Conservation (phyloP, 2,797 vertebrate genomes). For the Clamator glandarius region DNA sequence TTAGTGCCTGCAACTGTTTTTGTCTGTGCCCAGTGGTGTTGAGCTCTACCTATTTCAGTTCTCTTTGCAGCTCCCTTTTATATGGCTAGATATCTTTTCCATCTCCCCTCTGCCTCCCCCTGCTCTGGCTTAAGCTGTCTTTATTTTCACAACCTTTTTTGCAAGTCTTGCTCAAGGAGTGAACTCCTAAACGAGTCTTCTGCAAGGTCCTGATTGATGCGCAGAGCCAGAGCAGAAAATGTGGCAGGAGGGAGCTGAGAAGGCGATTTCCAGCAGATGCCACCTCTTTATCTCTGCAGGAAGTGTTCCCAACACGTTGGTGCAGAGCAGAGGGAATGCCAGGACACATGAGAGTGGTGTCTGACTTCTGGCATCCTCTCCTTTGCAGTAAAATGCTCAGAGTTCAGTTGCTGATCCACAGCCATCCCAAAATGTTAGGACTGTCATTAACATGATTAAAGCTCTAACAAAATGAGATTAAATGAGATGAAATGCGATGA, state of each 20-base stretch:
- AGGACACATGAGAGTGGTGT: background rate
- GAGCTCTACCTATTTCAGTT: background rate
- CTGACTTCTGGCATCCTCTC: background rate
- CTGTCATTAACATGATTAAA: constrained; percentile 27
- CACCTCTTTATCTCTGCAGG: background rate
- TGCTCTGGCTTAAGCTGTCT: background rate
- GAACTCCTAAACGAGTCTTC: background rate
- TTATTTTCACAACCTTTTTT: background rate
- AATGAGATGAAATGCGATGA: background rate
- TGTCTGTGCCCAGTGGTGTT: background rate
- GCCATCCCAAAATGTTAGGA: constrained; percentile 9
- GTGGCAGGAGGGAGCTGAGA: background rate
- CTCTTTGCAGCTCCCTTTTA: background rate
- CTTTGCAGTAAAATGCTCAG: background rate
- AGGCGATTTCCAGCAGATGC: background rate
- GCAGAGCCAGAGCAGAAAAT: background rate
- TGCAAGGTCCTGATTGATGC: accelerated
- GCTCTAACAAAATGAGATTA: background rate
- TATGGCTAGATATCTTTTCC: background rate
- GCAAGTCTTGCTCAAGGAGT: background rate
- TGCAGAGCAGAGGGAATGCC: background rate
- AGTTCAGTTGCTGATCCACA: background rate
- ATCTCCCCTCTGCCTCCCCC: background rate
- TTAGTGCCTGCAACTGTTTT: background rate
- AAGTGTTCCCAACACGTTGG: background rate